Conservation (phyloP, 2,888 invertebrate genomes). For the Trachelus stipa region DNA sequence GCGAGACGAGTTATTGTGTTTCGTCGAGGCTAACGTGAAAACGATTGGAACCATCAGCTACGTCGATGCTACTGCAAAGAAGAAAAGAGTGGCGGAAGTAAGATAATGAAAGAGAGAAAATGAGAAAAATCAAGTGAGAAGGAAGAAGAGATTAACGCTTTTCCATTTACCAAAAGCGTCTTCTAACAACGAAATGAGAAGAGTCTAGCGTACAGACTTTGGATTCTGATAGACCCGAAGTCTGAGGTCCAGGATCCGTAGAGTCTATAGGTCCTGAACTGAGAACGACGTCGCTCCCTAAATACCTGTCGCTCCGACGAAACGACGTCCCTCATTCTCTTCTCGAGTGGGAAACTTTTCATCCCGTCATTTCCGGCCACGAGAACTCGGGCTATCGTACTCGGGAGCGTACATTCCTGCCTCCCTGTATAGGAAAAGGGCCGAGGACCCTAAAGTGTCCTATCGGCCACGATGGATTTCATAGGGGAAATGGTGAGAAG, state of each 20-base stretch:
- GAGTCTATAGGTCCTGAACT: background rate
- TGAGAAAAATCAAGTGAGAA: background rate
- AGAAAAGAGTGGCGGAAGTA: conserved; percentile 7
- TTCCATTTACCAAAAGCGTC: background rate
- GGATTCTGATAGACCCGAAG: background rate
- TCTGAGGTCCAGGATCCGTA: background rate
- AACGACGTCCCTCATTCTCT: background rate
- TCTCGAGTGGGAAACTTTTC: background rate
- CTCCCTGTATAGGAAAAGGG: background rate
- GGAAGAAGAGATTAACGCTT: background rate
- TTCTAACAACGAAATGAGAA: background rate
- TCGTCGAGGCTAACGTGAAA: conserved; percentile 48
- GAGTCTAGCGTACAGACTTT: background rate
- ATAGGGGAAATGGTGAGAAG: background rate
- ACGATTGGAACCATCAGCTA: conserved; percentile 37
- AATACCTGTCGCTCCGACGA: background rate
- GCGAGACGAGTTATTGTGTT: conserved; percentile 31
- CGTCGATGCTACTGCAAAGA: conserved; percentile 5
- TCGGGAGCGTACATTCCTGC: background rate
- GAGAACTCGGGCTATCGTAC: background rate
- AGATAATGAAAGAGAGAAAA: background rate
- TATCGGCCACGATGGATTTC: background rate
- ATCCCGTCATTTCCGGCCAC: background rate
- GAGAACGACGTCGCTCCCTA: background rate
- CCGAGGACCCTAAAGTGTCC: background rate